Conservation (phyloP, 2,113 vertebrate species). For the Sinocyclocheilus maitianheensis region DNA sequence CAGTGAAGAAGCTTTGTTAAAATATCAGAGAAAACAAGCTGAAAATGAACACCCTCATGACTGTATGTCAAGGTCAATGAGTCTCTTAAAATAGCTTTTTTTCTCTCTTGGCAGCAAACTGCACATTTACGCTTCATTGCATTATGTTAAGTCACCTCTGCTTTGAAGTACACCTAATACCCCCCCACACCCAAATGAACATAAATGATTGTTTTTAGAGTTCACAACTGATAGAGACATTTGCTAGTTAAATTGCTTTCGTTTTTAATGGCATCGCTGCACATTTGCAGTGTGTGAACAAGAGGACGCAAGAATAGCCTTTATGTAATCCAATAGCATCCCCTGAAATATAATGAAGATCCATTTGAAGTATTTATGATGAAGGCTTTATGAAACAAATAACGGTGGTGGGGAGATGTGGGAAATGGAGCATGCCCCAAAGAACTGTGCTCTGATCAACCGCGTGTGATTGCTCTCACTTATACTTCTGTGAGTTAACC, state of each 20-base stretch:
- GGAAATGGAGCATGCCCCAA: slow-evolving; percentile 39
- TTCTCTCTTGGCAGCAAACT: slow-evolving; percentile 13
- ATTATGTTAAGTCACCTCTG: neutral
- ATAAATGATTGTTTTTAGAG: slow-evolving; percentile 14
- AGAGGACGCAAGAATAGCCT: neutral
- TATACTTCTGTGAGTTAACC: slow-evolving; percentile 39
- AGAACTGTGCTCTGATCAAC: slow-evolving; percentile 42
- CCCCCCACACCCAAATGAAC: neutral
- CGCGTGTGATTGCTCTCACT: slow-evolving; percentile 49
- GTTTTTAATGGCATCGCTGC: slow-evolving; percentile 26
- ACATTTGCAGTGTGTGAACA: slow-evolving; percentile 9
- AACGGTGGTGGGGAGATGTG: slow-evolving; percentile 57
- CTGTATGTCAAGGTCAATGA: slow-evolving; percentile 11
- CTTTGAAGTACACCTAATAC: neutral
- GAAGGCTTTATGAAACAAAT: slow-evolving; percentile 60
- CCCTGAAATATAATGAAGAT: slow-evolving; percentile 49
- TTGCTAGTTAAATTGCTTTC: slow-evolving; percentile 19
- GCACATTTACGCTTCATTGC: neutral
- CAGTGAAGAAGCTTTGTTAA: neutral
- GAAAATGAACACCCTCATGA: neutral
- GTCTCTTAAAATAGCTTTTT: neutral
- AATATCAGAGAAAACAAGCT: neutral
- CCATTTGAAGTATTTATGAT: slow-evolving; percentile 45
- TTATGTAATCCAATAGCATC: slow-evolving; percentile 22
- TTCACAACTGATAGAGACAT: slow-evolving; percentile 10